Evolutionary conservation across 2,888 invertebrate genomes (phyloP), one percentile per base, ranked within the genome.

Genomic region (Steromphala cineraria): DNA sequence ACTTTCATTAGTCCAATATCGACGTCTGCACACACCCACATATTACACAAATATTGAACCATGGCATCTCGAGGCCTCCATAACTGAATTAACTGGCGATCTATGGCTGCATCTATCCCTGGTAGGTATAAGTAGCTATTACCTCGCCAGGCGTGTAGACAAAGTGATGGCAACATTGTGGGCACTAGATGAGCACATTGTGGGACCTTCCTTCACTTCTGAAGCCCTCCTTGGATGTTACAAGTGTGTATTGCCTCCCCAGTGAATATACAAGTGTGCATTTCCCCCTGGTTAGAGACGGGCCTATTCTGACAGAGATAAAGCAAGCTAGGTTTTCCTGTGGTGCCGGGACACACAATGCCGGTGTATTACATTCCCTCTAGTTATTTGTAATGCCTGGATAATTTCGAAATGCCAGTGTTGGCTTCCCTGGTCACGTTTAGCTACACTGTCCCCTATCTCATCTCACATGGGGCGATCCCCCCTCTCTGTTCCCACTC

Each of bases 381-480:
- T 28, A 62, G 62, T 62, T 28, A 62, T 46, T 28, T 62, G 62
- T 28, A 62, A 28, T 62, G 62, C 62, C 62, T 62, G 62, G 62
- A 62, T 62, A 24, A 62, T 62, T 28, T 62, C 62, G 24, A 62
- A 62, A 28, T 62, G 62, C 62, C 62, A 28, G 62, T 62, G 62
- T 62, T 62, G 62, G 62, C 62, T 62, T 62, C 62, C 13, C 62
- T 28, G 28, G 62, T 62, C 62, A 62, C 62, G 62, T 62, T 62
- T 62, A 62, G 62, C 28, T 62, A 62, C 62, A 62, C 62, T 28
- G 28, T 62, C 24, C 36, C 71, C 28, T 71, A 36, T 71, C 71
- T 71, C 71, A 17, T 17, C 71, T 71, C 15, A 28, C 62, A 62
- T 24, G 24, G 28, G 28, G 36, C 28, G 71, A 71, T 71, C 71